Conservation (phyloP, 2,113 vertebrate genomes). For the Tringa solitaria region DNA sequence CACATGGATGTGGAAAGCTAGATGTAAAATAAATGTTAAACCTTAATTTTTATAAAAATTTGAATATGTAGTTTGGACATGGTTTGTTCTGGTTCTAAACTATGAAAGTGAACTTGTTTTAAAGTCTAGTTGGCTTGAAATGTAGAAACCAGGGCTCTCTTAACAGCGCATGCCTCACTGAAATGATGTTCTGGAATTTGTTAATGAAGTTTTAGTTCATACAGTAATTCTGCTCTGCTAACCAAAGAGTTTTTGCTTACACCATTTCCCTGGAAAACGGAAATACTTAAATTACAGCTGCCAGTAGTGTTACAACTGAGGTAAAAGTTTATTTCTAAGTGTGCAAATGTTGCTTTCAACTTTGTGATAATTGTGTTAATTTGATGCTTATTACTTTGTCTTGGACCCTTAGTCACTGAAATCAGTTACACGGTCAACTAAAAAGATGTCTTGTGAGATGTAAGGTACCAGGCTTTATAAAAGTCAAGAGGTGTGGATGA, state of each 20-base stretch:
- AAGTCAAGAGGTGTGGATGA: neutral
- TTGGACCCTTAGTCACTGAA: neutral
- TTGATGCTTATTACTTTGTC: neutral
- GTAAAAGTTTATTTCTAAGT: neutral
- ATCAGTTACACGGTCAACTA: neutral
- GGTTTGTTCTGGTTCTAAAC: constrained; percentile 72
- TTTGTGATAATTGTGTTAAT: neutral
- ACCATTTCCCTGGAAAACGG: neutral
- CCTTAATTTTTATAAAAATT: constrained; percentile 80
- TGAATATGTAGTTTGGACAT: constrained; percentile 73
- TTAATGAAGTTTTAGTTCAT: neutral
- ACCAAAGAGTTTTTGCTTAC: neutral
- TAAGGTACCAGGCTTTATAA: neutral
- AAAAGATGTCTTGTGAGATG: neutral
- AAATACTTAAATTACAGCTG: neutral
- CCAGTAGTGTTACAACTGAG: neutral
- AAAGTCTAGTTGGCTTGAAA: constrained; percentile 4
- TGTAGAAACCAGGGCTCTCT: neutral
- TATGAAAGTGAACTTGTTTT: constrained; percentile 35
- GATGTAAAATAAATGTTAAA: constrained; percentile 81
- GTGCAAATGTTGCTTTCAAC: neutral
- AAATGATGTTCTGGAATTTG: neutral
- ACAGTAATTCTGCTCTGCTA: neutral
- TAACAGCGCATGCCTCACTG: neutral
- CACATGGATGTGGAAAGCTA: constrained; percentile 76